Evolutionary conservation across 2,113 vertebrate species (phyloP), one percentile per base, ranked within the genome.

Genomic region (Aegotheles bennettii): DNA sequence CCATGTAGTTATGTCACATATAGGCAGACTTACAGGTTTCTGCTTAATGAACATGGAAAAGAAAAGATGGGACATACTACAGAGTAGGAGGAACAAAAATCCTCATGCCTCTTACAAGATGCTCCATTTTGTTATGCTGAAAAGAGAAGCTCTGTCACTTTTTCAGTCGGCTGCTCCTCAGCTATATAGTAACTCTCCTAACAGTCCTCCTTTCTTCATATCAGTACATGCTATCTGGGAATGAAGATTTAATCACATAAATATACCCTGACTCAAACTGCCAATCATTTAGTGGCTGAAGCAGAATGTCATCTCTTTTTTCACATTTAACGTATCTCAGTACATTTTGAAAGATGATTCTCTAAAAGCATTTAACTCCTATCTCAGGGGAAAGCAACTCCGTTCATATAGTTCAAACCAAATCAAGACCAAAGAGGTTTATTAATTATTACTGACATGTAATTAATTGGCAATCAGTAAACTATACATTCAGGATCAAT

Each of bases 391-490:
- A 50, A 79, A 21, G 35, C 20, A 9, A n/a, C n/a, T n/a, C n/a
- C n/a, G n/a, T 20, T 86, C 14, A 31, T 23, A 40, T 68, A 82
- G 33, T 64, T 64, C 81, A 84, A 86, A 78, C 59, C 16, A 84
- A 43, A 89, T 29, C 56, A 71, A 20, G 59, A 77, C 88, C 1
- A 0, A 94, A 97, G 38, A 16, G 78, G 38, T 51, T 96, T 87
- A 84, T 87, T 82, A 85, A 90, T 93, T 88, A 87, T 36, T 85
- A 90, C 90, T 48, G 45, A 19, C n/a, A 36, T 57, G n/a, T 65
- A 90, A 87, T 94, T 93, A 94, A 80, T 43, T 83, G 83, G 16
- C 47, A 94, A 84, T 68, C 59, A 59, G 50, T 60, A 59, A 90
- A 67, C 67, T 83, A 50, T 73, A 38, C 16, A 86, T 85, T 77